Evolutionary conservation across 1,140 invertebrate species (phyloP).

Genomic region (Tetraneura akinire): DNA sequence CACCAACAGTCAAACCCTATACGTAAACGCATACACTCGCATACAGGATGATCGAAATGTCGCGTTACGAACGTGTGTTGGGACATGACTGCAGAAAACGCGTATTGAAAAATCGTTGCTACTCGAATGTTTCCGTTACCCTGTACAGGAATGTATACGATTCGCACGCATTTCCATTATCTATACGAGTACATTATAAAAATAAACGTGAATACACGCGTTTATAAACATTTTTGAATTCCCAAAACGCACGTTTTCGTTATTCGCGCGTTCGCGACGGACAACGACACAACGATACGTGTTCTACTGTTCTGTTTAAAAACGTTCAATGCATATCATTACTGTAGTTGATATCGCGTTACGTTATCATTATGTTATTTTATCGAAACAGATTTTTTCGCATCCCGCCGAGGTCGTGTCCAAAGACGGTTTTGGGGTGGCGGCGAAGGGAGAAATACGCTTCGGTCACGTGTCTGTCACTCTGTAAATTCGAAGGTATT

Average conservation of each 20-base stretch:
- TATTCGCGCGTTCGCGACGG: background rate
- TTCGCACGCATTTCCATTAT: background rate
- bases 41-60: too few relatives aligned
- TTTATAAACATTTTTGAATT: conserved; percentile 13
- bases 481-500: background rate
- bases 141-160: too few relatives aligned
- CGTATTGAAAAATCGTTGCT: too few relatives aligned
- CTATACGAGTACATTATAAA: background rate
- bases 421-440: background rate
- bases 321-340: too few relatives aligned
- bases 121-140: too few relatives aligned
- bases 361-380: too few relatives aligned
- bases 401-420: background rate
- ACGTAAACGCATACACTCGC: background rate
- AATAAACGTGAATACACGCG: too few relatives aligned
- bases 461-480: conserved; percentile 1
- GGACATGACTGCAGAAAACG: too few relatives aligned
- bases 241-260: conserved; percentile 36
- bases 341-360: too few relatives aligned
- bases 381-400: too few relatives aligned
- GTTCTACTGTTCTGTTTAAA: conserved; percentile 35
- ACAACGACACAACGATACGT: conserved; percentile 8
- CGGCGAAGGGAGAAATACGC: background rate
- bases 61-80: too few relatives aligned
- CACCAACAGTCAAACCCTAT: background rate